Percentiles rank a stretch among this genome's conserved stretches.
Conservation (phyloP, 35 echinoderm and acorn worm genomes). For the Anneissia japonica region DNA sequence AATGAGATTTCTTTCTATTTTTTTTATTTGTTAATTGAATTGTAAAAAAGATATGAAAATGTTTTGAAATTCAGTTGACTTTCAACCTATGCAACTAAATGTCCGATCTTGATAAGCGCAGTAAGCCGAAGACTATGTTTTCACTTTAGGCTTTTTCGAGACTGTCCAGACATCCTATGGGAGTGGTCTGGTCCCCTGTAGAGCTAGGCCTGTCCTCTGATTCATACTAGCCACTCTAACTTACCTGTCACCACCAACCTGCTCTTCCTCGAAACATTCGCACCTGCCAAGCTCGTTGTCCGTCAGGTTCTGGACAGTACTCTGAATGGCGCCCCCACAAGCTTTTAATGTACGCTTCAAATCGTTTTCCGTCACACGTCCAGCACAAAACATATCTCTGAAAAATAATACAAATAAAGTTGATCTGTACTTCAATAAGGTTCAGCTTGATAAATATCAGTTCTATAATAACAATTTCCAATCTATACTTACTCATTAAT, state of each 20-base stretch:
- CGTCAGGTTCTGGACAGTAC: conserved; percentile 76
- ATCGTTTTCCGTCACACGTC: conserved; percentile 80
- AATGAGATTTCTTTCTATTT: too few relatives aligned
- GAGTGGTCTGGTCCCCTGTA: background rate
- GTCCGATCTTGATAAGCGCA: background rate
- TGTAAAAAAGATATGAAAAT: background rate
- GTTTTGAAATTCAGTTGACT: background rate
- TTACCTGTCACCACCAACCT: conserved; percentile 92
- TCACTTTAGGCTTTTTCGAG: background rate
- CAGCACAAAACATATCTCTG: conserved; percentile 98
- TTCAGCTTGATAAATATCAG: too few relatives aligned
- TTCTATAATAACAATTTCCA: too few relatives aligned
- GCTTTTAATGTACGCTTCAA: conserved; percentile 91
- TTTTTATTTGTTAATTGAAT: too few relatives aligned
- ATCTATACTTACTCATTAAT: too few relatives aligned
- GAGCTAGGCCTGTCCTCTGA: background rate
- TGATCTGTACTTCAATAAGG: too few relatives aligned
- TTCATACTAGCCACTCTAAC: background rate
- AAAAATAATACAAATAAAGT: conserved; percentile 18
- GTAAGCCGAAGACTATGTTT: background rate
- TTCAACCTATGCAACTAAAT: background rate
- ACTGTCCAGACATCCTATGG: background rate
- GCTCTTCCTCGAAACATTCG: conserved; percentile 78
- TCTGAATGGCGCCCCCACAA: conserved; percentile 97
- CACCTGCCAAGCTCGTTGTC: conserved; percentile 86